Base-by-base conservation (phyloP, 1,140 invertebrate species). In the Papilio dardanus region DNA sequence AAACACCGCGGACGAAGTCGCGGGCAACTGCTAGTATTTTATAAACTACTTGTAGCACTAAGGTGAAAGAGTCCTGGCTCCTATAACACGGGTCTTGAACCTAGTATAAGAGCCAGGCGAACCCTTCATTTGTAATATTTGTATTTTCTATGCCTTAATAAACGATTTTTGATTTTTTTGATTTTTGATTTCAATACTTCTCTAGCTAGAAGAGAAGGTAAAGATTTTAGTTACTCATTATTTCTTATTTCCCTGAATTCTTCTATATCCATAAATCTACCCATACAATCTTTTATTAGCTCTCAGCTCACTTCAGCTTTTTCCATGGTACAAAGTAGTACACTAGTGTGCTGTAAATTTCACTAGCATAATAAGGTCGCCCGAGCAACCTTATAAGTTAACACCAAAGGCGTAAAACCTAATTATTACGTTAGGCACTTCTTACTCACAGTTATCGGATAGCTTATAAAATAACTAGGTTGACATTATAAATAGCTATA, bases 361-460 rank as follows among this genome's bases (percentile, higher is more conserved):
- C 31, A 50, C 40, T 71, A 24, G 68, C 37, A 10, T 50, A 30
- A 40, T 46, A 30, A 46, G 68, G 68, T 28, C 68, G 28, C 35
- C 21, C 24, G 24, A 30, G 68, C 68, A 71, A 71, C 68, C 68
- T 71, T 71, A 71, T 46, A 71, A 71, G 68, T 71, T 50, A 19
- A 46, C 40, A 71, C 37, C 37, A 19, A 46, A 71, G 68, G 24
- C 37, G 68, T 42, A 71, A 5, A 46, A 71, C 68, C 68, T 71
- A 46, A 71, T 71, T 24, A 40, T 40, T 50, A 24, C 40, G 68
- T 30, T 42, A n/a, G 42, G 5, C 16, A 46, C n/a, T 46, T n/a
- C 42, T 46, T 19, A 46, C 24, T 10, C 54, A 16, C 1, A 28
- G 24, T 4, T 30, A 62, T 62, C 3, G 24, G 0, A 62, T 62